Percentiles rank a stretch among this genome's conserved stretches.
Evolutionary conservation across 2,888 invertebrate genomes (phyloP).

Genomic region (Lepas anatifera): DNA sequence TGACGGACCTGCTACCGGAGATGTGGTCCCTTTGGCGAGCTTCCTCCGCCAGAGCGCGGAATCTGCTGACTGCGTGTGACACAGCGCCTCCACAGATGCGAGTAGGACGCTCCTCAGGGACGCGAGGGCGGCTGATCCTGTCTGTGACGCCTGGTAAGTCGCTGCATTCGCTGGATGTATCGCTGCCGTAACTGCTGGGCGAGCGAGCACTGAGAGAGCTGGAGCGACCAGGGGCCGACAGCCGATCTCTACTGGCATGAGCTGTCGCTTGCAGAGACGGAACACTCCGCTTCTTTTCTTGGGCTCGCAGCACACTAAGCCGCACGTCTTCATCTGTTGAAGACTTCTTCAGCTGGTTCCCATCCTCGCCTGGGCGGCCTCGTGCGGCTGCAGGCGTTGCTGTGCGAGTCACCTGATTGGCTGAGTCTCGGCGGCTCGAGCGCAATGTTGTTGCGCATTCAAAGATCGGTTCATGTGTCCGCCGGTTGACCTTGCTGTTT

Average conservation of each 20-base stretch:
- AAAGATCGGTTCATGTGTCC: background rate
- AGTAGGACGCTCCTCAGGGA: background rate
- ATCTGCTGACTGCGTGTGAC: background rate
- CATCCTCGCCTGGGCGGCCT: background rate
- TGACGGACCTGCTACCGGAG: too few species aligned
- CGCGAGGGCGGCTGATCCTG: background rate
- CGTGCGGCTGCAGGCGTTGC: too few species aligned
- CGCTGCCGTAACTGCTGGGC: background rate
- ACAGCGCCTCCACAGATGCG: background rate
- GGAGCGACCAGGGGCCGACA: background rate
- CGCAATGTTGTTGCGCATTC: background rate
- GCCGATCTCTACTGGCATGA: background rate
- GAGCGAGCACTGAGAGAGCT: background rate
- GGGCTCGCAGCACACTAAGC: too few species aligned
- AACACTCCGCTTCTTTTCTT: too few species aligned
- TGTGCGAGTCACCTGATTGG: background rate
- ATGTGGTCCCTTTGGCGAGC: background rate
- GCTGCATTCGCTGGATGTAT: background rate
- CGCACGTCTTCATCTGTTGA: background rate
- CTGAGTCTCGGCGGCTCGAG: background rate
- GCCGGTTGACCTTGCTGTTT: background rate
- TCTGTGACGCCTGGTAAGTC: background rate
- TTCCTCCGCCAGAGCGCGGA: background rate
- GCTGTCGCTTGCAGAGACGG: too few species aligned
- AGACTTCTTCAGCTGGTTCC: background rate